Conservation (phyloP, 2,113 vertebrate species). For the Serinus canaria region DNA sequence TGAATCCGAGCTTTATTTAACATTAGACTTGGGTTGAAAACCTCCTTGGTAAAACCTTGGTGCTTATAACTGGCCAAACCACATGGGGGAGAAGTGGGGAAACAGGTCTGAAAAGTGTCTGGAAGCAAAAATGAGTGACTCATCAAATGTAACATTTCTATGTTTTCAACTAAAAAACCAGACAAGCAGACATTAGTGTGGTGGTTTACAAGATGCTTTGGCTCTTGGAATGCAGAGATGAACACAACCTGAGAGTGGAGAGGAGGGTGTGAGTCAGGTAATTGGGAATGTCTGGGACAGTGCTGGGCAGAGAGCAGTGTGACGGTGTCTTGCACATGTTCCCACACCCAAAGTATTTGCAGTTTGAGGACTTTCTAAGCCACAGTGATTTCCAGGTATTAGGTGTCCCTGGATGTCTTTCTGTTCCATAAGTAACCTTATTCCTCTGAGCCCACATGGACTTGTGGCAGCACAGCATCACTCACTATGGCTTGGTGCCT, state of each 20-base stretch:
- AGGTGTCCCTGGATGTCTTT: background rate
- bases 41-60: background rate
- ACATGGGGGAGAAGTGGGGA: background rate
- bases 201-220: background rate
- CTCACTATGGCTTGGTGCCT: fast-evolving
- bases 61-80: background rate
- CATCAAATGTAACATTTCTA: background rate
- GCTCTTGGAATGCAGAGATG: background rate
- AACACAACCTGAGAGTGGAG: background rate
- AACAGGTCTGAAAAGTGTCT: background rate
- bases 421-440: fast-evolving
- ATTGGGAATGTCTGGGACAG: background rate
- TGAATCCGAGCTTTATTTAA: conserved; percentile 21
- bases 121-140: background rate
- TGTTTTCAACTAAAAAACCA: background rate
- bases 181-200: background rate
- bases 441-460: background rate
- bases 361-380: background rate
- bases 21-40: background rate
- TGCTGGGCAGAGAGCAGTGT: background rate
- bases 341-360: background rate
- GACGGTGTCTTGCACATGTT: fast-evolving
- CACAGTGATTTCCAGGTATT: background rate
- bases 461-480: background rate
- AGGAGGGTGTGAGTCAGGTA: background rate